These are phyloP conservation scores for Petrolisthes manimaculis DNA, from an alignment of 2,888 invertebrate species.

Conservation along the genomic window DNA sequence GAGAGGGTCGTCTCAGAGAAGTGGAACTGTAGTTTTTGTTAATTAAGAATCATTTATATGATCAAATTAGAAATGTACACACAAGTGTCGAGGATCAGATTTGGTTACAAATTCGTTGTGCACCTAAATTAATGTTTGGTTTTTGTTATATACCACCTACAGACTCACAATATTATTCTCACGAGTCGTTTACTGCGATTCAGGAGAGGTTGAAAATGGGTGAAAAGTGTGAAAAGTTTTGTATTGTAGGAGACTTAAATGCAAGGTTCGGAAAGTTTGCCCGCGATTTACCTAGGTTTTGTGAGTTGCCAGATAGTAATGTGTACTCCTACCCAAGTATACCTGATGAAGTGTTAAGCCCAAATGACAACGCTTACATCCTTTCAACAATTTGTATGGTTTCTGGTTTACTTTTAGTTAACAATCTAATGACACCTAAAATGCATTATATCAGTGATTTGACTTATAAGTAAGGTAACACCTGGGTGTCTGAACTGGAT, in stretches of 20 bases:
- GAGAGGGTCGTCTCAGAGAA: not conserved
- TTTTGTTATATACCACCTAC: not conserved
- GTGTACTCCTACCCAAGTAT: not conserved
- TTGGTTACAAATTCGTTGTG: not conserved
- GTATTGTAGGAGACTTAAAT: not conserved
- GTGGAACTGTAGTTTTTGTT: not conserved
- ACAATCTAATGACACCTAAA: slow-evolving; percentile 8
- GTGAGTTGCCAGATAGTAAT: not conserved
- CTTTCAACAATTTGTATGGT: slow-evolving; percentile 1
- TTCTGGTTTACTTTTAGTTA: not conserved
- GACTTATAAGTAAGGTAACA: not conserved
- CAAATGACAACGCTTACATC: slow-evolving; percentile 3
- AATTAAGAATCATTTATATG: not conserved
- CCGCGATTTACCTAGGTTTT: not conserved
- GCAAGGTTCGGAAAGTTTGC: slow-evolving; percentile 2
- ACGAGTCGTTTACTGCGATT: not conserved
- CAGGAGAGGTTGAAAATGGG: not conserved
- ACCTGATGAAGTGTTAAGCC: not conserved
- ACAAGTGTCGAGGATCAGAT: slow-evolving; percentile 3
- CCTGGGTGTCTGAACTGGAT: slow-evolving; percentile 12
- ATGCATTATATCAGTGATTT: not conserved
- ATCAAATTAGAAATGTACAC: not conserved
- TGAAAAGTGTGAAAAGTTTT: not conserved
- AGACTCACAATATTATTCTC: not conserved
- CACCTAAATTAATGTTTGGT: slow-evolving; percentile 2